These are phyloP conservation scores for Guaruba guarouba DNA, from an alignment of 2,113 vertebrate genomes.

Conservation along the genomic window DNA sequence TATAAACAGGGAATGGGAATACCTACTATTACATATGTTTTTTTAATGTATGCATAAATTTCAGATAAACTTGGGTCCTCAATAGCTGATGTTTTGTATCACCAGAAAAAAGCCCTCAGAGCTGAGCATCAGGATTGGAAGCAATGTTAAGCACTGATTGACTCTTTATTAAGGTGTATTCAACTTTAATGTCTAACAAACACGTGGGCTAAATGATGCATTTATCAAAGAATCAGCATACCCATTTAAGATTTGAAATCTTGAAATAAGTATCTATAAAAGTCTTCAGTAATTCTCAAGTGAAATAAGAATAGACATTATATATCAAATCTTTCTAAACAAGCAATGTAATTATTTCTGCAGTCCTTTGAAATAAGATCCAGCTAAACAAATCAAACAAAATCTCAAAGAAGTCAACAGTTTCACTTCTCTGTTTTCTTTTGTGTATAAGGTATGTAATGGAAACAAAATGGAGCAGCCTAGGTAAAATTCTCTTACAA, in stretches of 20 bases:
- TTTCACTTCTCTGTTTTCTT: conserved; percentile 39
- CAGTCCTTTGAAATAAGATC: conserved; percentile 48
- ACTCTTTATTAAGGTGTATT: neutral
- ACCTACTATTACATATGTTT: neutral
- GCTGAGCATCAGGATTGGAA: neutral
- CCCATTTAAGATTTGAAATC: conserved; percentile 1
- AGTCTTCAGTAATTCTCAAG: conserved; percentile 21
- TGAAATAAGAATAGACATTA: conserved; percentile 22
- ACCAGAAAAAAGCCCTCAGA: neutral
- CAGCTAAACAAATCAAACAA: conserved; percentile 42
- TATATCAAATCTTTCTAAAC: conserved; percentile 50
- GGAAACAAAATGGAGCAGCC: neutral
- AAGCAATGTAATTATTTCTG: conserved; percentile 44
- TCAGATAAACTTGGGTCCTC: neutral
- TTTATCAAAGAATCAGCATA: conserved; percentile 25
- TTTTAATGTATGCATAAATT: neutral
- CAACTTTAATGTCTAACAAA: conserved; percentile 33
- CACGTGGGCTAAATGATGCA: neutral
- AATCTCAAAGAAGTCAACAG: conserved; percentile 29
- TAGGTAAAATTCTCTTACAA: neutral
- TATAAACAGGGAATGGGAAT: neutral
- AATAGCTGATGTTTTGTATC: neutral
- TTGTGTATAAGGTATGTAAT: neutral
- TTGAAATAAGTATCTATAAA: conserved; percentile 35
- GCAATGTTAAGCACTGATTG: neutral